Evolutionary conservation across 1,140 invertebrate species (phyloP).

Genomic region (Formica selysi): DNA sequence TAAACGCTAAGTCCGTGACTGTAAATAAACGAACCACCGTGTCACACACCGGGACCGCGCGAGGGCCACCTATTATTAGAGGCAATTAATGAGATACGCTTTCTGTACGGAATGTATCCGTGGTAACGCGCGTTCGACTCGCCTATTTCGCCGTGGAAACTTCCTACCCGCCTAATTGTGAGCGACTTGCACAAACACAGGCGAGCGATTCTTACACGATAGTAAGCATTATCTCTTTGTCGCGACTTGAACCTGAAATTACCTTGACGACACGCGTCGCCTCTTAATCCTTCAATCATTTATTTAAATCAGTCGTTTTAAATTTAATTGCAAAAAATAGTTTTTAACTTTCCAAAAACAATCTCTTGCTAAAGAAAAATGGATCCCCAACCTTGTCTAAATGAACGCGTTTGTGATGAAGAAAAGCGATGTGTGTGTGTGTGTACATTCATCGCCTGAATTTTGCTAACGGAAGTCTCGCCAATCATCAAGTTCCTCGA

Average conservation of each 20-base stretch:
- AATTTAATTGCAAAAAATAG: neutral
- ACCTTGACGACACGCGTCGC: too few species aligned
- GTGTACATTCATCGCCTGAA: neutral
- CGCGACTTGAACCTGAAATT: neutral
- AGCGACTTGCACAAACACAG: conserved; percentile 35
- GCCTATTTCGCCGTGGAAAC: conserved; percentile 76
- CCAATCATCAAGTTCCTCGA: neutral
- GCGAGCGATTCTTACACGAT: conserved; percentile 6
- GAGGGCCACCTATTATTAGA: conserved; percentile 75
- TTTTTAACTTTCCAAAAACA: too few species aligned
- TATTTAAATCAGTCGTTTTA: neutral
- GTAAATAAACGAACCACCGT: conserved; percentile 70
- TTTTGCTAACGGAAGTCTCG: conserved; percentile 7
- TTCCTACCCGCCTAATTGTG: conserved; percentile 76
- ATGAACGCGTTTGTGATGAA: neutral
- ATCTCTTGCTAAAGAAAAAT: neutral
- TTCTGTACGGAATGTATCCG: conserved; percentile 74
- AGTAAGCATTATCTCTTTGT: conserved; percentile 40
- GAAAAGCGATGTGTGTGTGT: neutral
- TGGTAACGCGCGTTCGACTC: conserved; percentile 78
- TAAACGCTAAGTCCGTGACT: conserved; percentile 62
- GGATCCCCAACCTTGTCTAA: neutral
- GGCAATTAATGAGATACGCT: conserved; percentile 79
- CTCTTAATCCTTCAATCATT: neutral
- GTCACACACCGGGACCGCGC: conserved; percentile 23